Percentiles rank a stretch among this genome's conserved stretches.
Conservation (phyloP, 2,797 vertebrate genomes). For the Nannoperca obscura region DNA sequence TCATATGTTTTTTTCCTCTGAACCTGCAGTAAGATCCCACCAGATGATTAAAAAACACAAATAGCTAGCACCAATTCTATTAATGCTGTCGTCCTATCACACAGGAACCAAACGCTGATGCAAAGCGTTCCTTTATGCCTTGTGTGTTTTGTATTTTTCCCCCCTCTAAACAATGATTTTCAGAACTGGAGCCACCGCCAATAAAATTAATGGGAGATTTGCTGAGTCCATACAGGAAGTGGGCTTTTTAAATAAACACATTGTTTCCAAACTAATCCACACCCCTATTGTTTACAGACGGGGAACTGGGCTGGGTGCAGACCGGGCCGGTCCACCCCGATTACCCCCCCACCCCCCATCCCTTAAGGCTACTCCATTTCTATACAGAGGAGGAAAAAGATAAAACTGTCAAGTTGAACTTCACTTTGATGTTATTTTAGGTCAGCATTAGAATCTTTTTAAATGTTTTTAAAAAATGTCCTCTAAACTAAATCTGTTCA, state of each 20-base stretch:
- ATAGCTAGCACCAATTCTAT: conserved; percentile 65
- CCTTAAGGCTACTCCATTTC: conserved; percentile 76
- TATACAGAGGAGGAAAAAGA: conserved; percentile 65
- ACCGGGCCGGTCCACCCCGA: conserved; percentile 71
- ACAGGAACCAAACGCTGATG: conserved; percentile 80
- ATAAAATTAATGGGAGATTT: conserved; percentile 88
- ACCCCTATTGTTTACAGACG: conserved; percentile 89
- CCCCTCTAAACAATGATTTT: conserved; percentile 85
- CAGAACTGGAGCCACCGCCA: conserved; percentile 80
- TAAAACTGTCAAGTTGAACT: conserved; percentile 56
- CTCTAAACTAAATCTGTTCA: neutral
- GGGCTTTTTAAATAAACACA: conserved; percentile 90
- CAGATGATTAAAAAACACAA: conserved; percentile 74
- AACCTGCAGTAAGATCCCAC: conserved; percentile 60
- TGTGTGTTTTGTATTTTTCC: conserved; percentile 75
- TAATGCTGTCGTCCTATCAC: conserved; percentile 73
- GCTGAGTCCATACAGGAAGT: conserved; percentile 87
- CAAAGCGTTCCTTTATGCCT: conserved; percentile 73
- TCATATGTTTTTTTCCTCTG: conserved; percentile 63
- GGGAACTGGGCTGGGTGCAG: conserved; percentile 81
- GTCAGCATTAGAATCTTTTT: conserved; percentile 39
- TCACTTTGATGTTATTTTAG: conserved; percentile 68
- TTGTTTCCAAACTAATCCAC: conserved; percentile 90
- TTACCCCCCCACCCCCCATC: conserved; percentile 57
- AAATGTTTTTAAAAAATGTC: neutral